Evolutionary conservation across 2,888 invertebrate species (phyloP).

Genomic region (Cosmopolites sordidus): DNA sequence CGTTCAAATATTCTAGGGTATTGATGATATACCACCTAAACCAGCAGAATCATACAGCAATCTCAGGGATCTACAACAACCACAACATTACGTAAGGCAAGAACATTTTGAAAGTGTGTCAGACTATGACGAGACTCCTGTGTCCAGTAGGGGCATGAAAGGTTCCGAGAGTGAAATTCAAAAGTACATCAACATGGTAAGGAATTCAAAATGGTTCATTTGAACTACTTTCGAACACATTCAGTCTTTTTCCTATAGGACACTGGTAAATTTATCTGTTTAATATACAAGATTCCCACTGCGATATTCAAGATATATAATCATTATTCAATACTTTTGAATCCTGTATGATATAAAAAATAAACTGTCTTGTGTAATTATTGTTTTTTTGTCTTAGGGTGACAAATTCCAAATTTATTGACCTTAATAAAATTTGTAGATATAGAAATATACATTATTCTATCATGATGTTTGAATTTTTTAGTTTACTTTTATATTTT

Average conservation of each 20-base stretch:
- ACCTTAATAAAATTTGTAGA: too few relatives aligned
- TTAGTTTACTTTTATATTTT: constrained; percentile 25
- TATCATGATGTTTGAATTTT: too few relatives aligned
- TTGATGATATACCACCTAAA: constrained; percentile 11
- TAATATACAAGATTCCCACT: constrained; percentile 17
- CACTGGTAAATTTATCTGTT: constrained; percentile 1
- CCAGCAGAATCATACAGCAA: constrained; percentile 17
- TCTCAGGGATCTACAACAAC: not conserved
- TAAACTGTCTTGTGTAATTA: constrained; percentile 5
- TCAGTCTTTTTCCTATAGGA: not conserved
- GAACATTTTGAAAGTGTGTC: constrained; percentile 21
- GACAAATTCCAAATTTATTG: too few relatives aligned
- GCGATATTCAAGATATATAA: constrained; percentile 18
- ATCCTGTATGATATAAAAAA: constrained; percentile 7
- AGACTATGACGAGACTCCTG: constrained; percentile 28
- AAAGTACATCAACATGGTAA: constrained; percentile 52
- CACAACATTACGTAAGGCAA: not conserved
- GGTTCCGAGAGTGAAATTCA: constrained; percentile 48
- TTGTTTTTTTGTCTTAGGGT: too few relatives aligned
- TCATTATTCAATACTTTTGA: constrained; percentile 15
- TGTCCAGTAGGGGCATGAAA: constrained; percentile 35
- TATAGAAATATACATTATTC: too few relatives aligned
- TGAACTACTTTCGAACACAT: too few relatives aligned
- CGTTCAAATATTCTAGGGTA: not conserved
- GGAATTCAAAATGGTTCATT: constrained; percentile 1